phyloP scores from a whole-genome alignment of 2,113 vertebrate species.

The Sorex fumeus region DNA sequence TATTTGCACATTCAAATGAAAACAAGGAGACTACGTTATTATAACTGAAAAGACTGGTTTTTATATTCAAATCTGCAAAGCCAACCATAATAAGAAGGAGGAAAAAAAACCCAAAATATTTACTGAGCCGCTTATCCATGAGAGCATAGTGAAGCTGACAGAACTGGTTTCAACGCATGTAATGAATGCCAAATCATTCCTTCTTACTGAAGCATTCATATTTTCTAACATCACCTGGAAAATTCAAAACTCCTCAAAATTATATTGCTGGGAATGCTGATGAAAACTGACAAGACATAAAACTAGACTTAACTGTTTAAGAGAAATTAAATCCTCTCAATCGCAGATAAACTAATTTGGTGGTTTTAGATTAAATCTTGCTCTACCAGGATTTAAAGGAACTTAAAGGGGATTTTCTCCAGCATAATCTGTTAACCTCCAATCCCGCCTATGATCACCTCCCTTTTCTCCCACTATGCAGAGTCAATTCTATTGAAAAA shows the following conservation, averaged over 20 bases:
- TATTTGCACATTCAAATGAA: neutral
- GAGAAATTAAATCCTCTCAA: neutral
- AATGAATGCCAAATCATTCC: neutral
- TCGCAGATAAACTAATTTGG: neutral
- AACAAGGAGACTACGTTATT: neutral
- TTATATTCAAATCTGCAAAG: constrained; percentile 33
- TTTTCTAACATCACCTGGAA: constrained; percentile 33
- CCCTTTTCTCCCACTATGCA: neutral
- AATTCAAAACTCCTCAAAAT: constrained; percentile 50
- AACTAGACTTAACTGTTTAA: constrained; percentile 12
- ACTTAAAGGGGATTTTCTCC: neutral
- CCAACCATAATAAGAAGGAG: constrained; percentile 28
- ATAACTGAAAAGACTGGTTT: constrained; percentile 18
- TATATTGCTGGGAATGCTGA: neutral
- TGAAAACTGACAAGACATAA: constrained; percentile 22
- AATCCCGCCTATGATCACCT: neutral
- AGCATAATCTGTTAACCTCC: neutral
- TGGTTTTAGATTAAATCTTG: constrained; percentile 16
- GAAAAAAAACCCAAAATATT: neutral
- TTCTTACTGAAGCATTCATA: constrained; percentile 25
- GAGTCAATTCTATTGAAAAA: neutral
- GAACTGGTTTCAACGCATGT: neutral
- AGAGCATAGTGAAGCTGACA: neutral
- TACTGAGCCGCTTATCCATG: neutral
- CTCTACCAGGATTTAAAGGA: neutral